Evolutionary conservation across 2,797 vertebrate genomes (phyloP).

Genomic region (Falco rusticolus): DNA sequence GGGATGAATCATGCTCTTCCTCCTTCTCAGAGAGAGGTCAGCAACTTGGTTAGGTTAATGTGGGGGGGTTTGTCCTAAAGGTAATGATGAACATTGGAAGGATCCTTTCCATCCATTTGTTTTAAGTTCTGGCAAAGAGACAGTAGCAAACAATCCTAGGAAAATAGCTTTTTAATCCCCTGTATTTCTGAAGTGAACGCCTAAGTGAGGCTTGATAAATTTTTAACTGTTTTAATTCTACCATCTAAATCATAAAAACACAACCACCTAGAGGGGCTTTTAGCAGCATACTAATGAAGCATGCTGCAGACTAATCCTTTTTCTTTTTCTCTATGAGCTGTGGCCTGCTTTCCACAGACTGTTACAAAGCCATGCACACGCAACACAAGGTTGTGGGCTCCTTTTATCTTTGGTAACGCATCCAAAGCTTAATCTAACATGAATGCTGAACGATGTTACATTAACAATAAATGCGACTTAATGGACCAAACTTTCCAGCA

Average conservation of each 20-base stretch:
- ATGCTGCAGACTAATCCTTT: neutral
- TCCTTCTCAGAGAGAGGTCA: neutral
- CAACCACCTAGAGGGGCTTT: neutral
- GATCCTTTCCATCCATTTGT: neutral
- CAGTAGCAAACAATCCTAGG: neutral
- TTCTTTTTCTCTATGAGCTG: neutral
- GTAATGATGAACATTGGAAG: neutral
- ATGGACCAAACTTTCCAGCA: neutral
- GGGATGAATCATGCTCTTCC: neutral
- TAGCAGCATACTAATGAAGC: neutral
- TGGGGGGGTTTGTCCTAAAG: neutral
- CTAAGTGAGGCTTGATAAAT: neutral
- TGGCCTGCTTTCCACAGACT: neutral
- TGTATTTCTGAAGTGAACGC: neutral
- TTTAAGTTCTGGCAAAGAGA: neutral
- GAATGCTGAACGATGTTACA: neutral
- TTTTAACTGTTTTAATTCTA: neutral
- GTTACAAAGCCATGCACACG: neutral
- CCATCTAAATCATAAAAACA: neutral
- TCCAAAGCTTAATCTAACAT: neutral
- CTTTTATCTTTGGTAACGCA: neutral
- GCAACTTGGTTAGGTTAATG: neutral
- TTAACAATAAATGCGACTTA: neutral
- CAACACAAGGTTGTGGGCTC: neutral
- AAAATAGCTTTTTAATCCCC: neutral